Percentiles rank a stretch among this genome's conserved stretches.
Conservation (phyloP, 2,797 vertebrate genomes). For the Enteromius treurensis region DNA sequence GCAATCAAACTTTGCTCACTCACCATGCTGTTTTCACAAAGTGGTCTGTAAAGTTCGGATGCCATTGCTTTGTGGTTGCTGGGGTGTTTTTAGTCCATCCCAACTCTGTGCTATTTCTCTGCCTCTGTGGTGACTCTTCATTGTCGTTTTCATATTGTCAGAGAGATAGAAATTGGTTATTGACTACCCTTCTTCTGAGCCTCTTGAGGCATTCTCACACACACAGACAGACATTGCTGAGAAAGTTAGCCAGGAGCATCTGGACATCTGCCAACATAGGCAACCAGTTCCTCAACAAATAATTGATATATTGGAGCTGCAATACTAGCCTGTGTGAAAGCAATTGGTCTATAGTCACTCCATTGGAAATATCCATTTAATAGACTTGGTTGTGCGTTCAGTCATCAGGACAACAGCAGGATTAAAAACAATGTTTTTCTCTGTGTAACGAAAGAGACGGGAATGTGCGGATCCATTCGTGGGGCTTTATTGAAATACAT, state of each 20-base stretch:
- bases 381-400: neutral
- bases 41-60: neutral
- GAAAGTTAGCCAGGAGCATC: constrained; percentile 6
- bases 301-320: constrained; percentile 22
- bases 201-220: neutral
- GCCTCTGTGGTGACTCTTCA: neutral
- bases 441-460: no score
- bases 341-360: constrained; percentile 23
- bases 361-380: constrained; percentile 33
- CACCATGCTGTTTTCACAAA: neutral
- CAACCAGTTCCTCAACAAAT: constrained; percentile 26
- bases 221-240: neutral
- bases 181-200: neutral
- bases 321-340: constrained; percentile 23
- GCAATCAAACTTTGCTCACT: neutral
- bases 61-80: neutral
- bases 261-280: constrained; percentile 3
- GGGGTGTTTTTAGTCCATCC: no score
- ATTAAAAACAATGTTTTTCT: constrained; percentile 1
- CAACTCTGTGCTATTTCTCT: no score
- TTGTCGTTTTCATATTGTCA: constrained; percentile 15
- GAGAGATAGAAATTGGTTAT: constrained; percentile 5
- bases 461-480: no score
- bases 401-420: constrained; percentile 1
- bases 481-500: no score